Base-by-base conservation (phyloP, 1,140 invertebrate species). In the Hermetia illucens region DNA sequence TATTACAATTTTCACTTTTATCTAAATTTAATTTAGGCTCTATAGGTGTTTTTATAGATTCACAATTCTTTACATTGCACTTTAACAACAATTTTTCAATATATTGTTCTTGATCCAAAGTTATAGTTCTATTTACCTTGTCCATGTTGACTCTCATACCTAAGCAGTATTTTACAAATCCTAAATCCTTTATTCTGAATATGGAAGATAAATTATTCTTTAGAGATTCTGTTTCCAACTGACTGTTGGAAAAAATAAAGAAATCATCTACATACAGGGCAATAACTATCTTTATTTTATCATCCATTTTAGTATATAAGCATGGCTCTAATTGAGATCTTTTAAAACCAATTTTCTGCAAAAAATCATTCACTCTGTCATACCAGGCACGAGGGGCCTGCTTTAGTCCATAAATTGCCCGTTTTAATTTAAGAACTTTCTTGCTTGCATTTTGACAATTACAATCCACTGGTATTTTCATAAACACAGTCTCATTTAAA, bases 321-420 rank as follows among this genome's bases (percentile, higher is more conserved):
- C 50, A 59, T 19, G 43, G 39, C 35, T 55, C 51, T 30, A 36
- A 35, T 20, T 49, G 37, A 12, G 44, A 45, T 32, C 42, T 42
- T 8, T 24, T 27, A 36, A 46, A 47, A 13, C 32, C 37, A 22
- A 34, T 41, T 13, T 46, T 29, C 18, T 22, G 10, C 1, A 50
- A 21, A 27, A 41, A 36, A 5, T 34, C 38, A 22, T 24, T 39
- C 41, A 47, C 5, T 39, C 36, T 37, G 24, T 55, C 45, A 43
- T 63, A 53, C 58, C 61, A 68, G 6, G 44, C 50, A n/a, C 50
- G 40, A n/a, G 57, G 48, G 19, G 62, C 50, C 45, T 68, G 61
- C 45, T 65, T 63, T 5, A 66, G 41, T 1, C 55, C 56, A 41
- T 65, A 65, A 3, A 66, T 13, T 13, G 49, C n/a, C n/a, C n/a